Evolutionary conservation across 2,888 invertebrate genomes (phyloP), one percentile per base, ranked within the genome.

Genomic region (Cryptocephalus primarius): DNA sequence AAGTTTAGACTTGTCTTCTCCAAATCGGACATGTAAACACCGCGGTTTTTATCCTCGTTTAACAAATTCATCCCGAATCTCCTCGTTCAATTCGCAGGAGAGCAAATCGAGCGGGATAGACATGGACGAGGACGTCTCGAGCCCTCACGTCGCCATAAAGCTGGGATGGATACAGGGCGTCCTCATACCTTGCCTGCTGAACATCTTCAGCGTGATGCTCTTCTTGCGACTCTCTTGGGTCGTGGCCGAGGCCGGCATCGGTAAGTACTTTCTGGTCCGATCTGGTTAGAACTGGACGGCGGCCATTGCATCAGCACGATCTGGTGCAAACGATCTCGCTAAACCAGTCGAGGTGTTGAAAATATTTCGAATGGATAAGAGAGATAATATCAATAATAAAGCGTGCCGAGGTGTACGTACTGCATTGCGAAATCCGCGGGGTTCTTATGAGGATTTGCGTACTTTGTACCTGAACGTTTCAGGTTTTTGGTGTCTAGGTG

Each of bases 191-290:
- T 97, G 96, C 67, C 80, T 97, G 40, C 83, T 97, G 63, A 97
- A 97, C 72, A 97, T 99, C 64, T 97, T 94, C 88, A 97, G 97
- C 45, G 97, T 97, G 57, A 99, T 99, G 95, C 80, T 99, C 53
- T 99, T 99, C 72, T 78, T 97, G 57, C 85, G 96, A 45, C 77
- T 99, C 63, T 90, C 95, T 39, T 99, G 99, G 99, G 91, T 97
- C 51, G 91, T 96, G 42, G 90, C 89, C 34, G 92, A 96, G 68
- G 85, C 95, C 3, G 96, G 96, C 48, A 82, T 95, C 56, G 78
- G 80, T 71, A 54, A 59, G 52, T 36, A 11, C n/a, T 11, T 48
- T 42, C 40, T 47, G 42, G 48, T 44, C 46, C 31, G 9, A 45
- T 49, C 49, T 40, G 45, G 51, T 45, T 12, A 8, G 33, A 48